These are phyloP conservation scores for Mermis nigrescens DNA, from an alignment of 2,888 invertebrate genomes.

Conservation along the genomic window DNA sequence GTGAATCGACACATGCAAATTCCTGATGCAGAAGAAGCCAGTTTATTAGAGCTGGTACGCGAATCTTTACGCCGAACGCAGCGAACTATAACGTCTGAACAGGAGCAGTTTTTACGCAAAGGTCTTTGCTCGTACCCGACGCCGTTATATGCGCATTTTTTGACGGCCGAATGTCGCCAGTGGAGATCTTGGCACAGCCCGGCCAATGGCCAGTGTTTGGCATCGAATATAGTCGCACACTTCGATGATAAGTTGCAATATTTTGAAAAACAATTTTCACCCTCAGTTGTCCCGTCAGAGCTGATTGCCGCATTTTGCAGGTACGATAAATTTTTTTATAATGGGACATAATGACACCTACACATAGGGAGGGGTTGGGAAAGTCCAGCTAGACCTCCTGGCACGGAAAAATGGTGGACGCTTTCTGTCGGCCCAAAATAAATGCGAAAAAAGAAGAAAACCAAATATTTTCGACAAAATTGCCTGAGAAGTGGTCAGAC, in stretches of 20 bases:
- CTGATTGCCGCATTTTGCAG: neutral
- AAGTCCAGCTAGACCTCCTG: no score
- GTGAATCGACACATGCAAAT: neutral
- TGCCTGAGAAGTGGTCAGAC: no score
- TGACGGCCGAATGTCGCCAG: neutral
- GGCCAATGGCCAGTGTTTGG: neutral
- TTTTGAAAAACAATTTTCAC: neutral
- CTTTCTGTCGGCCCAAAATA: no score
- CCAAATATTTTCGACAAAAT: no score
- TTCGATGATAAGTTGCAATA: neutral
- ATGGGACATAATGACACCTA: no score
- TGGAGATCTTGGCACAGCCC: neutral
- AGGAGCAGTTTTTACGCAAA: neutral
- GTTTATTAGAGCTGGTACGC: neutral
- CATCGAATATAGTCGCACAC: neutral
- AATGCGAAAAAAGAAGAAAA: no score
- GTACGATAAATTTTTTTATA: no score
- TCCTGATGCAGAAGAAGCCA: neutral
- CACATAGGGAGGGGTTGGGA: no score
- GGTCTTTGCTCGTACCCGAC: neutral
- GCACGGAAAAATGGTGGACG: no score
- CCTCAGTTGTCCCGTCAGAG: neutral
- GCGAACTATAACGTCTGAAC: constrained; percentile 1
- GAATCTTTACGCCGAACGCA: neutral
- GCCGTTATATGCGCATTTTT: neutral